Evolutionary conservation across 2,113 vertebrate genomes (phyloP).

Genomic region (Argyrosomus japonicus): DNA sequence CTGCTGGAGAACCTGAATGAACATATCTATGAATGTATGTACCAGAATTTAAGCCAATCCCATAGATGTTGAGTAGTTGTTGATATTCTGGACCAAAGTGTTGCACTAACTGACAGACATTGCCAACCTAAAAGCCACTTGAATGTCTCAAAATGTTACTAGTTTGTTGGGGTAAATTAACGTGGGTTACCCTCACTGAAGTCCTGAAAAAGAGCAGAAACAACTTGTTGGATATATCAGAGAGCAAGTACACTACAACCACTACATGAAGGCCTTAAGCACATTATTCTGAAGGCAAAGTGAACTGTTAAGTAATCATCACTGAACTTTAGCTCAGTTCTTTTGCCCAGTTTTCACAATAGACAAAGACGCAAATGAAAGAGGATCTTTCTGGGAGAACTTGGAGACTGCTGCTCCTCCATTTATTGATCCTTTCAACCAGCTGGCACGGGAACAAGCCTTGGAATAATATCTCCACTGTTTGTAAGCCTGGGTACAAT

Average conservation of each 20-base stretch:
- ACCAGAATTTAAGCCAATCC: not conserved
- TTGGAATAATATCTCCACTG: not conserved
- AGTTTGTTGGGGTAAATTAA: not conserved
- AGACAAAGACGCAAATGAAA: constrained; percentile 32
- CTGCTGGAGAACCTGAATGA: not conserved
- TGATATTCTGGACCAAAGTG: not conserved
- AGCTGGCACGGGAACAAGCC: constrained; percentile 19
- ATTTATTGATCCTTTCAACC: constrained; percentile 29
- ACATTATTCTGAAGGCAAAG: constrained; percentile 18
- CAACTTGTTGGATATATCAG: constrained; percentile 15
- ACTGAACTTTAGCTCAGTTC: constrained; percentile 41
- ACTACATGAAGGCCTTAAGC: not conserved
- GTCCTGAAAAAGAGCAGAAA: not conserved
- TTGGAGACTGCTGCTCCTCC: constrained; percentile 1
- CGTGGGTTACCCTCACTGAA: not conserved
- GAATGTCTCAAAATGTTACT: not conserved
- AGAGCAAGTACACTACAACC: not conserved
- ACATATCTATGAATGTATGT: not conserved
- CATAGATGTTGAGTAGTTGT: not conserved
- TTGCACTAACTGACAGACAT: not conserved
- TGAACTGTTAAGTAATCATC: constrained; percentile 33
- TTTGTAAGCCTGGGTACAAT: not conserved
- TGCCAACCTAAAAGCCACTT: not conserved
- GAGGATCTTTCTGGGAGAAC: constrained; percentile 14
- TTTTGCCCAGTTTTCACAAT: constrained; percentile 50